A percentile compares a stretch with the other conserved stretches of the same genome.
These are phyloP conservation scores for Enteromius treurensis DNA, from an alignment of 2,797 vertebrate genomes.

Conservation along the genomic window DNA sequence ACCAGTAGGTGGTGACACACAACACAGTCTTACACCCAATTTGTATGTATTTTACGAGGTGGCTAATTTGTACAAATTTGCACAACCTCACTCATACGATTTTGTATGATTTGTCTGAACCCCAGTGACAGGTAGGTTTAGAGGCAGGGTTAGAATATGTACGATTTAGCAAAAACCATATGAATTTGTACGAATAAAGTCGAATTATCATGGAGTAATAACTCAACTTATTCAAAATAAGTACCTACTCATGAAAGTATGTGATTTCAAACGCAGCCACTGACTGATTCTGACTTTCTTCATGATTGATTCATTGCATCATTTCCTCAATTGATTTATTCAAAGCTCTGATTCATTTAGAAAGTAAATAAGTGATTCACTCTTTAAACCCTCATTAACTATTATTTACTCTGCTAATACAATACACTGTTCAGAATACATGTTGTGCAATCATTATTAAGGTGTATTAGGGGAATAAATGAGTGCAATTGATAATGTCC, in stretches of 20 bases:
- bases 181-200: no score
- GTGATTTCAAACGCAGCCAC: not conserved
- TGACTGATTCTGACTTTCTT: not conserved
- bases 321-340: not conserved
- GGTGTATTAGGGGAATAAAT: not conserved
- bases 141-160: no score
- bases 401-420: not conserved
- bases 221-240: no score
- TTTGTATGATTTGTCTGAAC: no score
- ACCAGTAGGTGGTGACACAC: not conserved
- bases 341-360: not conserved
- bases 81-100: no score
- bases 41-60: no score
- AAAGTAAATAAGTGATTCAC: not conserved
- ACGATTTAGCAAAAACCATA: no score
- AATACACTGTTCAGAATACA: not conserved
- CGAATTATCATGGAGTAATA: no score
- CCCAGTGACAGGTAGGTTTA: no score
- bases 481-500: not conserved
- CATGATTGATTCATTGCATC: not conserved
- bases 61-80: no score
- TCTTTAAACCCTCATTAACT: not conserved
- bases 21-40: not conserved
- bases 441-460: not conserved
- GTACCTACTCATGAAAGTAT: not conserved